Conservation (phyloP, 1,140 invertebrate species). For the Trichonephila clavipes region DNA sequence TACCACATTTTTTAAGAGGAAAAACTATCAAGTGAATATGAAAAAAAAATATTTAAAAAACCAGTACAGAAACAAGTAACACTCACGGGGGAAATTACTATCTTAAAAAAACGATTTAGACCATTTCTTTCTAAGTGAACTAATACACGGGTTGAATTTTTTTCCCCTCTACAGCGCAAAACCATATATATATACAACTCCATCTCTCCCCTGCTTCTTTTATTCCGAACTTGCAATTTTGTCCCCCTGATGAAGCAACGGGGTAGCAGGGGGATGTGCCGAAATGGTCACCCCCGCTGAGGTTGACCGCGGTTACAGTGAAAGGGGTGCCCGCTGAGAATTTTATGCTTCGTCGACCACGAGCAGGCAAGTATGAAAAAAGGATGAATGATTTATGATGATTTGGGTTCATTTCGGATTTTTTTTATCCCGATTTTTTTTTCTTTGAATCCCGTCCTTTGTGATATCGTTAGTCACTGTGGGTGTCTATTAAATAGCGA, state of each 20-base stretch:
- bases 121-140: background rate
- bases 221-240: background rate
- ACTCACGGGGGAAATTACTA: background rate
- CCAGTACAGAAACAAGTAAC: background rate
- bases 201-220: slow-evolving; percentile 4
- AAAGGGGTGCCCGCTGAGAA: slow-evolving; percentile 73
- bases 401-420: slow-evolving; percentile 61
- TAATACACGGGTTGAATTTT: background rate
- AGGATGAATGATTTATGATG: slow-evolving; percentile 75
- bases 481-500: slow-evolving; percentile 73
- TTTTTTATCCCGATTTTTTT: slow-evolving; percentile 21
- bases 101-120: background rate
- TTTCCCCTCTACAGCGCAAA: background rate
- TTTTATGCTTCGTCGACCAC: slow-evolving; percentile 74
- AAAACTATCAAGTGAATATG: background rate
- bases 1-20: background rate
- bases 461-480: slow-evolving; percentile 58
- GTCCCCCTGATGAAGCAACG: slow-evolving; percentile 43
- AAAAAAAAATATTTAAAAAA: background rate
- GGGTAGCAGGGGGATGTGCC: background rate
- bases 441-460: slow-evolving; percentile 2
- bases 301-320: slow-evolving; percentile 71
- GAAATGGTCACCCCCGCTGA: slow-evolving; percentile 57
- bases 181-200: slow-evolving; percentile 18
- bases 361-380: slow-evolving; percentile 49